Percentiles rank a stretch among this genome's conserved stretches.
Conservation (phyloP, 1,140 invertebrate species). For the Drosophila orosa region DNA sequence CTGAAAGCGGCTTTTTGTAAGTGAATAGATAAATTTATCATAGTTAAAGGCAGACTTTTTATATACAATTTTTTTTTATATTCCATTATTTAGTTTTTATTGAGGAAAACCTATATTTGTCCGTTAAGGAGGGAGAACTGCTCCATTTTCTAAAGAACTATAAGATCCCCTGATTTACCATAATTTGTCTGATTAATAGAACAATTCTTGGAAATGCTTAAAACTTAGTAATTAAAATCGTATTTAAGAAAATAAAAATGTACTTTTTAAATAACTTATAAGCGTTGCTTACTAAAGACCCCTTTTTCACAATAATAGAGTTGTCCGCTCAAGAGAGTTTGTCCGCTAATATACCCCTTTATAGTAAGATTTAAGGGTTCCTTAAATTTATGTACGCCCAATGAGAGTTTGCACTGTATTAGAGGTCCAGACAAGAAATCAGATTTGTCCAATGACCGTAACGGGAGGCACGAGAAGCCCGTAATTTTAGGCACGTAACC, state of each 20-base stretch:
- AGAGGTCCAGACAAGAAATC: slow-evolving; percentile 7
- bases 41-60: neutral
- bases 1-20: neutral
- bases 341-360: neutral
- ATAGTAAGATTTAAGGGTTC: neutral
- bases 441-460: slow-evolving; percentile 53
- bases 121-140: neutral
- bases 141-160: neutral
- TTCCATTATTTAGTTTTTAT: neutral
- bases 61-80: neutral
- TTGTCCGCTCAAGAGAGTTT: neutral
- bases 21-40: neutral
- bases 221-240: too few relatives aligned
- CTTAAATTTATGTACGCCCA: slow-evolving; percentile 8
- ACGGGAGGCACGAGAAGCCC: slow-evolving; percentile 46
- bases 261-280: too few relatives aligned
- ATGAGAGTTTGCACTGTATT: slow-evolving; percentile 8
- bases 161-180: neutral
- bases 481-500: slow-evolving; percentile 63
- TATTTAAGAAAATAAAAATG: too few relatives aligned
- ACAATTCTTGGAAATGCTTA: too few relatives aligned
- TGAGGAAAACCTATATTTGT: neutral
- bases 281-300: neutral
- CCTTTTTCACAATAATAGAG: neutral
- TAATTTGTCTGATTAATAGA: too few relatives aligned